Base-by-base conservation (phyloP, 2,888 invertebrate genomes). In the Dascillus cervinus region DNA sequence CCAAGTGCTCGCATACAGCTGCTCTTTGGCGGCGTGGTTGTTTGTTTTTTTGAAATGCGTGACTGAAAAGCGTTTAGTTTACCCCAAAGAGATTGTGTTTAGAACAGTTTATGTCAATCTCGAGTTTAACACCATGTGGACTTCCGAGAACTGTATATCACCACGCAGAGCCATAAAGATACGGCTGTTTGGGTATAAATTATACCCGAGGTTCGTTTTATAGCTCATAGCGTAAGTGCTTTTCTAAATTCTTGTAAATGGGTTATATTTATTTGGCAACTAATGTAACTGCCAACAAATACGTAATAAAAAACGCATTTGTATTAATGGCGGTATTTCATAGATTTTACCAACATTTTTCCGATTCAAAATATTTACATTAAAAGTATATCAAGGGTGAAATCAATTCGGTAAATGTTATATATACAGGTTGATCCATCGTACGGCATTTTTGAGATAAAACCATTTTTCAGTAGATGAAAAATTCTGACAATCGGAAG, bases 131-230 rank as follows among this genome's bases (percentile, higher is more conserved):
- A 60, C 58, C 58, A 58, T 54, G 55, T 56, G 56, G 55, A 58
- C 55, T 60, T 59, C 60, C 57, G 49, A 55, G 58, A 59, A 59
- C 49, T 46, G 55, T 58, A 56, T 53, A 56, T 59, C 55, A 58
- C 50, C 45, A n/a, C n/a, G n/a, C 41, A 47, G 38, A 48, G 50
- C 55, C 53, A 53, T 60, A 60, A 60, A 59, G 56, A 56, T 56
- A 58, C 58, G 56, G 58, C 55, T 56, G 55, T 56, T 52, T 53
- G 46, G 53, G 54, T 55, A 56, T 61, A 61, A 61, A 61, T 60
- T 57, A 58, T 52, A 41, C 46, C 44, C 49, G 52, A 46, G n/a
- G n/a, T 53, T 52, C 55, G 52, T 55, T n/a, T 56, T 55, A 56
- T 55, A 53, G 54, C 52, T 50, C 39, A 47, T 49, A 34, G 45